Percentiles rank a stretch among this genome's conserved stretches.
Conservation (phyloP, 2,797 vertebrate genomes). For the Psittacula echo region DNA sequence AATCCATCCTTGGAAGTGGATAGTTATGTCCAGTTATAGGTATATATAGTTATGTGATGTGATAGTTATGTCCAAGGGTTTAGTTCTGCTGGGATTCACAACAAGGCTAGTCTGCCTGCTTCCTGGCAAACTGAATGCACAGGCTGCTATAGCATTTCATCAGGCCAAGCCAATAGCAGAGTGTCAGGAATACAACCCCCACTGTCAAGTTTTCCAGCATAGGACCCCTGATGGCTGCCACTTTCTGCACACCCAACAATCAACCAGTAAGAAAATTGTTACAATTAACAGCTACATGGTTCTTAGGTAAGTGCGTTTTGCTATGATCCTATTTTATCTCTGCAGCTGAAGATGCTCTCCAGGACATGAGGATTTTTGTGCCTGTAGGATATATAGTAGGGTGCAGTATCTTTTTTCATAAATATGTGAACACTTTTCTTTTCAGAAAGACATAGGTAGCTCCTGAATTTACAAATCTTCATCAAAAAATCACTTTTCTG, state of each 20-base stretch:
- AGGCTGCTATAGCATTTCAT: neutral
- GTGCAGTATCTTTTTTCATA: accelerated
- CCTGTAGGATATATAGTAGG: neutral
- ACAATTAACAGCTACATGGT: neutral
- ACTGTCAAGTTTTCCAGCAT: neutral
- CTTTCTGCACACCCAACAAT: neutral
- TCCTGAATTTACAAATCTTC: neutral
- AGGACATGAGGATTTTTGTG: neutral
- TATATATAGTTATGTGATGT: neutral
- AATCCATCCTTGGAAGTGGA: neutral
- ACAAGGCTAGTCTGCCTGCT: neutral
- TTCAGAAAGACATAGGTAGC: neutral
- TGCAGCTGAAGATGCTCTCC: neutral
- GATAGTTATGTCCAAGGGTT: neutral
- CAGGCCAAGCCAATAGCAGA: neutral
- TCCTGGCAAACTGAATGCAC: neutral
- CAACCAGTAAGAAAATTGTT: neutral
- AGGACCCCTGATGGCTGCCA: neutral
- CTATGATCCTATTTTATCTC: neutral
- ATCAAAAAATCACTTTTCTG: neutral
- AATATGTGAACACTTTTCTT: neutral
- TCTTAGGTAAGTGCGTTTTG: neutral
- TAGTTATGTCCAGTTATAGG: no score
- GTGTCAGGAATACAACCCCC: neutral
- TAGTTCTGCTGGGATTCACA: neutral